These are phyloP conservation scores for Timema cristinae DNA, from an alignment of 2,888 invertebrate genomes.

Conservation along the genomic window DNA sequence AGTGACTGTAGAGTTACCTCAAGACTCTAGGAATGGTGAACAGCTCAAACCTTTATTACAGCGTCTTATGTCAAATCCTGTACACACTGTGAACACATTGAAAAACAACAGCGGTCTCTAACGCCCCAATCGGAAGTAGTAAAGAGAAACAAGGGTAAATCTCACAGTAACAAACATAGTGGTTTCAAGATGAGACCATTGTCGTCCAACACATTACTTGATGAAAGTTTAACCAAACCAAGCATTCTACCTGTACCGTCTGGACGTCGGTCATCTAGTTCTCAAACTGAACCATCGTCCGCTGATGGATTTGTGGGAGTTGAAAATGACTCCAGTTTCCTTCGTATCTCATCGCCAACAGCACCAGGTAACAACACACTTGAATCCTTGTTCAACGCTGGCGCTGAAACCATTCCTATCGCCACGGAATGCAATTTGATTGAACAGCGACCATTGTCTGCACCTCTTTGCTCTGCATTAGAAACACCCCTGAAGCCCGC, in stretches of 20 bases:
- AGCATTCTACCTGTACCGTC: background rate
- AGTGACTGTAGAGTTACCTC: constrained; percentile 21
- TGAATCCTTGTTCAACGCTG: no score
- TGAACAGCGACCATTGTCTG: constrained; percentile 30
- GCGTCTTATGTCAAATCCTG: constrained; percentile 78
- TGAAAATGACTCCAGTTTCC: constrained; percentile 45
- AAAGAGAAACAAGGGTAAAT: constrained; percentile 22
- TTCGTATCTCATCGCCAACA: constrained; percentile 54
- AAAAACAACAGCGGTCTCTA: constrained; percentile 75
- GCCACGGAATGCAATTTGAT: no score
- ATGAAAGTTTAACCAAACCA: background rate
- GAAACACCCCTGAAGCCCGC: constrained; percentile 51
- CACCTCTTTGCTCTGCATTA: constrained; percentile 29
- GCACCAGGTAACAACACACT: constrained; percentile 10
- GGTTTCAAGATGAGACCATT: constrained; percentile 21
- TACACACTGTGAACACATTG: constrained; percentile 84
- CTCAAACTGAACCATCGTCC: background rate
- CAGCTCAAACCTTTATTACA: constrained; percentile 57
- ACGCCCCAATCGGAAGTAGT: constrained; percentile 54
- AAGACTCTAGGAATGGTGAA: constrained; percentile 25
- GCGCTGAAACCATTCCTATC: no score
- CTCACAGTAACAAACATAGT: constrained; percentile 13
- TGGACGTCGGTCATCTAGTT: no score
- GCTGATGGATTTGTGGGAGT: background rate
- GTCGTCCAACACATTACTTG: constrained; percentile 13